phyloP scores from a whole-genome alignment of 2,888 invertebrate genomes.

The Acleris laterana region DNA sequence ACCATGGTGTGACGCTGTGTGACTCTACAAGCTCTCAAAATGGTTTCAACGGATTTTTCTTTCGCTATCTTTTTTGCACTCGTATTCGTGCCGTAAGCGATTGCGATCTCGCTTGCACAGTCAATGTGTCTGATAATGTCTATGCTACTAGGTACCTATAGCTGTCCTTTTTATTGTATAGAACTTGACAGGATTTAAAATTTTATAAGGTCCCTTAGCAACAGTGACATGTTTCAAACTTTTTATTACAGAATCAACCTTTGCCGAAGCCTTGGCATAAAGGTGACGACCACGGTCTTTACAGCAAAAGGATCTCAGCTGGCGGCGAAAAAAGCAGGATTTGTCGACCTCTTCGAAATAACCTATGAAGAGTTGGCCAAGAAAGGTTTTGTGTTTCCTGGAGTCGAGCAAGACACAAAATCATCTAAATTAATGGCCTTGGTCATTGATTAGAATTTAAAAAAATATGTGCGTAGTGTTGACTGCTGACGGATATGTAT shows the following conservation, averaged over 20 bases:
- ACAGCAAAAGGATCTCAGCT: slow-evolving; percentile 81
- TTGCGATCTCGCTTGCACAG: no score
- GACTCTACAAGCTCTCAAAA: no score
- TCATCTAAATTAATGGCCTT: slow-evolving; percentile 76
- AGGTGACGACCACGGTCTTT: slow-evolving; percentile 79
- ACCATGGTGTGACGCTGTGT: no score
- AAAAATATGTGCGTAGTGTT: neutral
- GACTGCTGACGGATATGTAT: neutral
- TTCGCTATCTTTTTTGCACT: no score
- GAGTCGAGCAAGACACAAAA: slow-evolving; percentile 68
- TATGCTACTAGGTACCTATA: no score
- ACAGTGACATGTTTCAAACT: no score
- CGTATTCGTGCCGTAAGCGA: no score
- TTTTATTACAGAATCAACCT: slow-evolving; percentile 69
- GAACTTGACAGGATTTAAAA: no score
- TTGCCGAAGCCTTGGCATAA: slow-evolving; percentile 76
- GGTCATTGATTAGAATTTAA: slow-evolving; percentile 47
- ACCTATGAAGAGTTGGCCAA: slow-evolving; percentile 74
- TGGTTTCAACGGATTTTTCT: no score
- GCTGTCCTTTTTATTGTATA: no score
- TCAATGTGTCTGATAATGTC: no score
- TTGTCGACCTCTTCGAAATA: slow-evolving; percentile 67
- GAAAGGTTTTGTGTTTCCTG: slow-evolving; percentile 70
- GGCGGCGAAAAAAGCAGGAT: slow-evolving; percentile 79
- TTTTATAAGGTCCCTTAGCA: no score